Evolutionary conservation across 2,888 invertebrate genomes (phyloP).

Genomic region (Caradrina clavipalpis): DNA sequence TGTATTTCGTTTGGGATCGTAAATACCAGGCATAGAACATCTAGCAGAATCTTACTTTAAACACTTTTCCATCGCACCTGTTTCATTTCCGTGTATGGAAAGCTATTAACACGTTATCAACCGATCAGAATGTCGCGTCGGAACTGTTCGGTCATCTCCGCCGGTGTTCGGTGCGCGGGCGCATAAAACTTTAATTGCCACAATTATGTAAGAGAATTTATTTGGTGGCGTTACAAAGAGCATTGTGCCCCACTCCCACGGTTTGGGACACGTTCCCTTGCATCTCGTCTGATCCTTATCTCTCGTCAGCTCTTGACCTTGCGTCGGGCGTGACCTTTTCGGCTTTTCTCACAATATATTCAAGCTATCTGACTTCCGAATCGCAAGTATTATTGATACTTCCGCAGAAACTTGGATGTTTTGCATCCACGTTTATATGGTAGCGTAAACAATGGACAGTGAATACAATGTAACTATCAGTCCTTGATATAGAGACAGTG

Average conservation of each 20-base stretch:
- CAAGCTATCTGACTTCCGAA: conserved; percentile 77
- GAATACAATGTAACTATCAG: conserved; percentile 25
- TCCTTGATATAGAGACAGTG: conserved; percentile 25
- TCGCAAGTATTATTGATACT: conserved; percentile 72
- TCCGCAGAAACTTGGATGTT: conserved; percentile 65
- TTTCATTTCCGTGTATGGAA: conserved; percentile 55
- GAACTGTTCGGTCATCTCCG: conserved; percentile 49
- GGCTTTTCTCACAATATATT: conserved; percentile 73
- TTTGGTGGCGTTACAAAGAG: conserved; percentile 76
- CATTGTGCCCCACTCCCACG: conserved; percentile 83
- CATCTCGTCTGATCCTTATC: conserved; percentile 77
- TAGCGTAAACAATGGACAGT: conserved; percentile 47
- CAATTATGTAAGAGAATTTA: conserved; percentile 85
- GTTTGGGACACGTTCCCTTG: conserved; percentile 79
- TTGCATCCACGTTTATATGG: conserved; percentile 26
- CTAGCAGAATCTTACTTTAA: conserved; percentile 43
- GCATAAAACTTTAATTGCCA: conserved; percentile 82
- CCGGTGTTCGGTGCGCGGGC: conserved; percentile 54
- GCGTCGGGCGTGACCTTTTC: conserved; percentile 80
- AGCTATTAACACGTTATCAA: conserved; percentile 60
- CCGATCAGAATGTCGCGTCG: conserved; percentile 69
- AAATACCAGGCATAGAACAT: conserved; percentile 53
- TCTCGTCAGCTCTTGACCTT: conserved; percentile 82
- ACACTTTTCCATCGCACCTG: conserved; percentile 58
- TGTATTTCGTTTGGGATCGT: conserved; percentile 58